Conservation (phyloP, 2,113 vertebrate genomes). For the Odocoileus hemionus region DNA sequence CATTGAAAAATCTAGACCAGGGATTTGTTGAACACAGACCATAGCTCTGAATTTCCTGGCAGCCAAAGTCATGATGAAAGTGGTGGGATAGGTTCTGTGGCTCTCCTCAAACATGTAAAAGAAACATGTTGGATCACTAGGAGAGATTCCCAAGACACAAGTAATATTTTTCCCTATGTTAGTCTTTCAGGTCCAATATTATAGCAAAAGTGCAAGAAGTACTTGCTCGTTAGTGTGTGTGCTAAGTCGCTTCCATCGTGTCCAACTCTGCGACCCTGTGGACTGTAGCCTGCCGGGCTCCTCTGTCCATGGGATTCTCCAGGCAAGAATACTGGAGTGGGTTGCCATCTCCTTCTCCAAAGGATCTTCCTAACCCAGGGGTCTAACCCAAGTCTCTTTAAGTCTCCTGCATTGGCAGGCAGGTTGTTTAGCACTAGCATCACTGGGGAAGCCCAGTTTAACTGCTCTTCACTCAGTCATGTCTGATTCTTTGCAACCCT, state of each 20-base stretch:
- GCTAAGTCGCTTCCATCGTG: background rate
- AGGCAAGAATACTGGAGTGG: background rate
- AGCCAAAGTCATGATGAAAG: background rate
- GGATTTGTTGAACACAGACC: background rate
- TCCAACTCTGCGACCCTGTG: background rate
- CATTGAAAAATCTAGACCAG: background rate
- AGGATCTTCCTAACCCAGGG: background rate
- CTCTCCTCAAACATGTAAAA: background rate
- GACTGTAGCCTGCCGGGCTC: background rate
- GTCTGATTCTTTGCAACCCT: background rate
- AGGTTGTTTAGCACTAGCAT: too few species aligned
- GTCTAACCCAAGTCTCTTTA: background rate
- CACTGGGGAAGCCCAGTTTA: too few species aligned
- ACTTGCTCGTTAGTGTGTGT: background rate
- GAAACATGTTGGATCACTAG: background rate
- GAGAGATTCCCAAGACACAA: background rate
- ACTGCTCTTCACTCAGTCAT: too few species aligned
- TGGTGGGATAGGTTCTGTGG: background rate
- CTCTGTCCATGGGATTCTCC: background rate
- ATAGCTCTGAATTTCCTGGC: background rate
- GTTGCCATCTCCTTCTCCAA: background rate
- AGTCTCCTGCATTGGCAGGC: background rate
- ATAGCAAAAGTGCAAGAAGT: background rate
- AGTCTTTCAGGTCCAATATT: background rate
- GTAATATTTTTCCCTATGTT: background rate